These are phyloP conservation scores for Ranitomeya variabilis DNA, from an alignment of 2,113 vertebrate species.

Conservation along the genomic window DNA sequence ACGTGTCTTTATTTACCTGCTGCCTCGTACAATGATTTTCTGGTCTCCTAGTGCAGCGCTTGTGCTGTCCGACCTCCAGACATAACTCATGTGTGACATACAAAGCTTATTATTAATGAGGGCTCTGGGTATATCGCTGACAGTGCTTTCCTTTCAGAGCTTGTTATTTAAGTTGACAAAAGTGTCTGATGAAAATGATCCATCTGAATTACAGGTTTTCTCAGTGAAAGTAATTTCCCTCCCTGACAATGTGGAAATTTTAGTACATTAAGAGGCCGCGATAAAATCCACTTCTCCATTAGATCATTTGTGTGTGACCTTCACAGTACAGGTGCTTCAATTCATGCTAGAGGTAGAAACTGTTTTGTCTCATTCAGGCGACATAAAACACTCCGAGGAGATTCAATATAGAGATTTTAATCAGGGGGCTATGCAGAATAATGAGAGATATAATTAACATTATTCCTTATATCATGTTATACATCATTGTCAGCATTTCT, in stretches of 20 bases:
- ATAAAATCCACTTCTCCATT: conserved; percentile 6
- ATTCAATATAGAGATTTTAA: background rate
- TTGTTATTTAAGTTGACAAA: conserved; percentile 47
- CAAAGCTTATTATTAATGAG: conserved; percentile 50
- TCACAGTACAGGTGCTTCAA: conserved; percentile 25
- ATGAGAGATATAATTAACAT: background rate
- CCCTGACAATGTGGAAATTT: conserved; percentile 32
- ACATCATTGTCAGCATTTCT: background rate
- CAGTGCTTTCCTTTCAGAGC: conserved; percentile 23
- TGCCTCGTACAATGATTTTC: background rate
- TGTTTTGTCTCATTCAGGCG: conserved; percentile 1
- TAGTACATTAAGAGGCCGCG: background rate
- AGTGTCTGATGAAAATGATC: conserved; percentile 42
- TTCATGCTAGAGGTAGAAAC: conserved; percentile 27
- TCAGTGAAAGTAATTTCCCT: conserved; percentile 25
- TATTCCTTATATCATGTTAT: background rate
- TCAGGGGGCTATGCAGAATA: background rate
- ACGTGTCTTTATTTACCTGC: conserved; percentile 24
- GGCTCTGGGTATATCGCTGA: conserved; percentile 11
- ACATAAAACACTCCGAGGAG: background rate
- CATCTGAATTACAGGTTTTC: conserved; percentile 45
- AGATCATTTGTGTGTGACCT: conserved; percentile 38
- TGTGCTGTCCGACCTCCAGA: conserved; percentile 33
- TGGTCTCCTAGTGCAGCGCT: conserved; percentile 2
- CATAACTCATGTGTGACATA: conserved; percentile 41